phyloP scores from a whole-genome alignment of 2,797 vertebrate species.

The Falco columbarius region DNA sequence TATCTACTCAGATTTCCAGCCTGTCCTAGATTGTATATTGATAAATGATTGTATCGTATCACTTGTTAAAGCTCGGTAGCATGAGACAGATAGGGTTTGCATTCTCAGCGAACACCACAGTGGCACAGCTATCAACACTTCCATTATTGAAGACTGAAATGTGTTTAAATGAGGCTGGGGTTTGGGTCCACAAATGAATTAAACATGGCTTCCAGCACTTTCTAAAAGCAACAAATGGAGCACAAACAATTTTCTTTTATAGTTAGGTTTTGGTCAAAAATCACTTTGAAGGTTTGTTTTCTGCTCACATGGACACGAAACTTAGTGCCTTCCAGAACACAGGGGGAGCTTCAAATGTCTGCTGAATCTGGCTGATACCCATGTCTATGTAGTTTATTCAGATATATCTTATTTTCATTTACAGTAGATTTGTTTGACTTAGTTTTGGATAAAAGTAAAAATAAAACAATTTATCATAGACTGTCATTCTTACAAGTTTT shows the following conservation, averaged over 20 bases:
- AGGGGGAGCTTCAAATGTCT: background rate
- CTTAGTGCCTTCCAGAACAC: background rate
- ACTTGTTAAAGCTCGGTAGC: background rate
- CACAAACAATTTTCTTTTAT: background rate
- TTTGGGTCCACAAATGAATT: background rate
- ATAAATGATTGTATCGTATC: background rate
- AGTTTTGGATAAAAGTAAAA: background rate
- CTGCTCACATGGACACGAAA: background rate
- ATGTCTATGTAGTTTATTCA: background rate
- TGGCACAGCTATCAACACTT: background rate
- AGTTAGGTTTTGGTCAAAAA: background rate
- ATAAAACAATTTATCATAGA: background rate
- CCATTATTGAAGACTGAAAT: background rate
- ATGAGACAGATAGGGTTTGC: accelerated
- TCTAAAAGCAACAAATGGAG: background rate
- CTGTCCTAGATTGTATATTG: background rate
- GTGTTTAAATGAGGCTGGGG: background rate
- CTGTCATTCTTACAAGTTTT: background rate
- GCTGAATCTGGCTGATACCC: background rate
- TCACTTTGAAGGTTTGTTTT: background rate
- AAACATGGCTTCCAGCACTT: background rate
- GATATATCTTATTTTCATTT: background rate
- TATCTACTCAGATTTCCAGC: background rate
- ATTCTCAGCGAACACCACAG: background rate
- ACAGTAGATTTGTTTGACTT: background rate